A percentile compares a stretch with the other conserved stretches of the same genome.
These are phyloP conservation scores for Theropithecus gelada DNA, from an alignment of 2,113 vertebrate genomes.

Conservation along the genomic window DNA sequence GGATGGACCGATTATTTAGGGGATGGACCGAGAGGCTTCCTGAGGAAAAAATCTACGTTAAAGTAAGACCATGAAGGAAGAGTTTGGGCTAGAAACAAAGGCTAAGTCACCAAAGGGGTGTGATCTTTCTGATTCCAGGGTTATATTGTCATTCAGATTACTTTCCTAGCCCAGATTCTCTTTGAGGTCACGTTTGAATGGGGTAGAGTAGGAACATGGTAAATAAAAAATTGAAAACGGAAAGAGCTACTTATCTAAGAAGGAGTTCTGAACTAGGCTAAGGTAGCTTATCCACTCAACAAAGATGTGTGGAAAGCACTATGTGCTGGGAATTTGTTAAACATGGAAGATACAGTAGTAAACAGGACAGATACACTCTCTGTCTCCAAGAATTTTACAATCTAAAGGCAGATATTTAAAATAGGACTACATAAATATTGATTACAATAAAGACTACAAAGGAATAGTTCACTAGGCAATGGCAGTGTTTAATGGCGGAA, in stretches of 20 bases:
- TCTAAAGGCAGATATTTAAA: constrained; percentile 8
- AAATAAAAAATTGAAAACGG: constrained; percentile 13
- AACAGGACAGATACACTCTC: background rate
- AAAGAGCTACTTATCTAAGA: constrained; percentile 4
- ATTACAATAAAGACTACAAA: background rate
- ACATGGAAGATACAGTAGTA: background rate
- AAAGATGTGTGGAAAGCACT: background rate
- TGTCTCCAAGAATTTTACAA: background rate
- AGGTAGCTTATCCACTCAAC: background rate
- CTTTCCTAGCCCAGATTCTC: background rate
- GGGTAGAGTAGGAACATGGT: background rate
- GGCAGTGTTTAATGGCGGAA: background rate
- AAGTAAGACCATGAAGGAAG: background rate
- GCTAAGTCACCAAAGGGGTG: background rate
- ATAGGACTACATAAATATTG: background rate
- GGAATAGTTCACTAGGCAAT: background rate
- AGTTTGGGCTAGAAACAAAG: background rate
- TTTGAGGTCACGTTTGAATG: background rate
- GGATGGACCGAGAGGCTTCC: background rate
- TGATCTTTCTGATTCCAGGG: background rate
- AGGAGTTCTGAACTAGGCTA: background rate
- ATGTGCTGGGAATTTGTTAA: background rate
- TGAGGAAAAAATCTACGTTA: background rate
- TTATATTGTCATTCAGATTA: constrained; percentile 35
- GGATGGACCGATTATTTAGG: background rate